phyloP scores from a whole-genome alignment of 2,888 invertebrate species.

The Hyposoter didymator region DNA sequence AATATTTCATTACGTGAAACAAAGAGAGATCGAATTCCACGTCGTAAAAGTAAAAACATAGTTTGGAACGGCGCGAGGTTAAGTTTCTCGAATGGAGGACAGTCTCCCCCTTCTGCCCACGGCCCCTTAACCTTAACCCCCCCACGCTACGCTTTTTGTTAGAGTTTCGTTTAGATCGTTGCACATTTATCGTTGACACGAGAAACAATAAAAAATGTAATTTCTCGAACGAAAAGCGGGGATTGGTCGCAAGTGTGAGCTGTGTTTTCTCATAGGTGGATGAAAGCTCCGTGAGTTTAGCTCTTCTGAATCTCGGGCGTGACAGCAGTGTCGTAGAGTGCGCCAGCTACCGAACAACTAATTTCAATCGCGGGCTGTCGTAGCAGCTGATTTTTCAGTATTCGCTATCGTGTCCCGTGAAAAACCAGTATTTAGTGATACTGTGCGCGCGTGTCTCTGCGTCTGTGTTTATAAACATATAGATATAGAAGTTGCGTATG shows the following conservation, averaged over 20 bases:
- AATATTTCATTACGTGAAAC: background rate
- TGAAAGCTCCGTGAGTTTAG: conserved; percentile 20
- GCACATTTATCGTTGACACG: background rate
- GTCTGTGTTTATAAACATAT: background rate
- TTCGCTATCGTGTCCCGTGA: conserved; percentile 36
- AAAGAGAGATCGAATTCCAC: background rate
- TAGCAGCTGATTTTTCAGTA: conserved; percentile 77
- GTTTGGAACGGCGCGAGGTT: conserved; percentile 57
- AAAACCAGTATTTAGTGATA: conserved; percentile 31
- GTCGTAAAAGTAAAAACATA: background rate
- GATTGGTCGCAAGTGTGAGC: background rate
- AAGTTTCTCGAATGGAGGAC: conserved; percentile 48
- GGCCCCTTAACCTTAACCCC: conserved; percentile 7
- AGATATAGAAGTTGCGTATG: background rate
- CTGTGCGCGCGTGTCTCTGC: conserved; percentile 11
- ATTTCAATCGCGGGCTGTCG: conserved; percentile 68
- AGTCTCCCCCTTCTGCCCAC: conserved; percentile 6
- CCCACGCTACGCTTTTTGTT: background rate
- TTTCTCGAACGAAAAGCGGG: background rate
- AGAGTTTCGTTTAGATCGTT: background rate
- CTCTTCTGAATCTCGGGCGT: background rate
- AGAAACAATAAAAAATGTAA: conserved; percentile 42
- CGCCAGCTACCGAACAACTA: conserved; percentile 69
- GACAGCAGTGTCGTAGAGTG: conserved; percentile 34
- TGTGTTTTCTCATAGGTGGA: background rate